A percentile compares a stretch with the other conserved stretches of the same genome.
Conservation (phyloP, 2,113 vertebrate genomes). For the Gobius niger region DNA sequence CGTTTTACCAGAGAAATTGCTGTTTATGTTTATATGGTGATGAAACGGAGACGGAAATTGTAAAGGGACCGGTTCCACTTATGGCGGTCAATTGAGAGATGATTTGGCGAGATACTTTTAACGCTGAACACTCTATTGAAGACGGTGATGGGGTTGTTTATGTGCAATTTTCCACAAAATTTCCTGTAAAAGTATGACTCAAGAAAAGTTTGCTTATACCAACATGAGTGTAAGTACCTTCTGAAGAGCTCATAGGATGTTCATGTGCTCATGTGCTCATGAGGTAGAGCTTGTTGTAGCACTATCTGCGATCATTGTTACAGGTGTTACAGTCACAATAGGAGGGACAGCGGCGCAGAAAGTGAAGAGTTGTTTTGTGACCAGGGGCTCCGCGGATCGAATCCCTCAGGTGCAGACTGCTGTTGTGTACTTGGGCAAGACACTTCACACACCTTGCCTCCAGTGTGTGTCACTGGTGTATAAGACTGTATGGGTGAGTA, state of each 20-base stretch:
- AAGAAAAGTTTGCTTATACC: conserved; percentile 30
- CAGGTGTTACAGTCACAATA: no score
- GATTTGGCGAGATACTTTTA: conserved; percentile 16
- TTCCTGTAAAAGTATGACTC: conserved; percentile 23
- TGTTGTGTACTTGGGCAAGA: no score
- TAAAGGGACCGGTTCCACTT: conserved; percentile 23
- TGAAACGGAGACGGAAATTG: conserved; percentile 45
- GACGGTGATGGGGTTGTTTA: conserved; percentile 7
- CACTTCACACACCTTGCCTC: no score
- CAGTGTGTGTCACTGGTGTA: no score
- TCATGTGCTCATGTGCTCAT: not conserved
- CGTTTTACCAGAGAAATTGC: conserved; percentile 55
- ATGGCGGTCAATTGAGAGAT: conserved; percentile 29
- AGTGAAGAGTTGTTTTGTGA: no score
- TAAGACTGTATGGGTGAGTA: no score
- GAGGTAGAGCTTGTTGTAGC: not conserved
- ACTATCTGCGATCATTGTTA: no score
- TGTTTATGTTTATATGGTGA: conserved; percentile 57
- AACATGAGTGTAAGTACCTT: conserved; percentile 3
- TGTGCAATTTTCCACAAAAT: not conserved
- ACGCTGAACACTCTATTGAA: conserved; percentile 21
- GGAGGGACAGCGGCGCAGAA: no score
- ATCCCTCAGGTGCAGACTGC: no score
- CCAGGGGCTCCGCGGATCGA: no score
- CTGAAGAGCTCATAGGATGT: not conserved